A percentile compares a stretch with the other conserved stretches of the same genome.
phyloP scores from a whole-genome alignment of 2,797 vertebrate genomes.

The Platalea minor region DNA sequence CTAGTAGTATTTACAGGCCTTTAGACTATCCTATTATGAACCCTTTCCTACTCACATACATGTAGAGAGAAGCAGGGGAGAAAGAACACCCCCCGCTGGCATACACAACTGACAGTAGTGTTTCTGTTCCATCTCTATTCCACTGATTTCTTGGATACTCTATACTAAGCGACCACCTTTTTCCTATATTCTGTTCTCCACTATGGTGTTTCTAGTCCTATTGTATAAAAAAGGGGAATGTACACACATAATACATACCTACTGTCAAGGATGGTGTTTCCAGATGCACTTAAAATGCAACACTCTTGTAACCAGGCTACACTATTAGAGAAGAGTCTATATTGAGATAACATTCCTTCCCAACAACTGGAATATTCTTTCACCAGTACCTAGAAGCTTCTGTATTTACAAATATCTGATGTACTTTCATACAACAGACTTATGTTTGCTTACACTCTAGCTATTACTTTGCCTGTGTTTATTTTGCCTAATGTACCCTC shows the following conservation, averaged over 20 bases:
- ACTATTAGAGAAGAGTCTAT: fast-evolving
- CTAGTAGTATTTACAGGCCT: neutral
- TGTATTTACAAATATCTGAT: neutral
- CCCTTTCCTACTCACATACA: neutral
- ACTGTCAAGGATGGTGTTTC: neutral
- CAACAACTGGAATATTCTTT: neutral
- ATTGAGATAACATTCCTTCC: too few species aligned
- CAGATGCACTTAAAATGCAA: neutral
- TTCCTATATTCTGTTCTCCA: neutral
- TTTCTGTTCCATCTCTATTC: neutral
- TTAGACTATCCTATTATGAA: fast-evolving
- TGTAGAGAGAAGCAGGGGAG: neutral
- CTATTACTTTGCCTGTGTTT: neutral
- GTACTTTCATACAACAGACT: neutral
- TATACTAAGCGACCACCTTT: too few species aligned
- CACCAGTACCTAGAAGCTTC: neutral
- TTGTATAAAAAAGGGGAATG: neutral
- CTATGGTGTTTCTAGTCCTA: neutral
- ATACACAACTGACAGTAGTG: fast-evolving
- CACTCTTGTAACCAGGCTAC: too few species aligned
- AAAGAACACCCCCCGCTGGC: neutral
- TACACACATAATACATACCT: fast-evolving
- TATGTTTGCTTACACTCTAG: neutral
- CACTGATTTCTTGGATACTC: too few species aligned
- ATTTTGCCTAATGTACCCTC: neutral